Conservation (phyloP, 2,888 invertebrate genomes). For the Poecilus cupreus region DNA sequence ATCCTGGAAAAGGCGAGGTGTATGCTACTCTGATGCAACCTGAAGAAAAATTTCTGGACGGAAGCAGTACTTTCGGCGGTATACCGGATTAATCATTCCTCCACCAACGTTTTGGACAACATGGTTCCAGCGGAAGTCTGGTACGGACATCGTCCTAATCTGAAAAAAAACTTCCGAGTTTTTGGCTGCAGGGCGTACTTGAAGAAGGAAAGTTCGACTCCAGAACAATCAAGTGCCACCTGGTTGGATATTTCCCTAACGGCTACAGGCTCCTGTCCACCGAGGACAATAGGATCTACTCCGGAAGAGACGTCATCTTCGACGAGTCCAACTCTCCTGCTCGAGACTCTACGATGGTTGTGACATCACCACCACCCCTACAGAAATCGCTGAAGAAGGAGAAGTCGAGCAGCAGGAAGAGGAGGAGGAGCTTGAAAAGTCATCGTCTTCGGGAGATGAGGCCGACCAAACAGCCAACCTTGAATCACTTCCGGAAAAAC, state of each 20-base stretch:
- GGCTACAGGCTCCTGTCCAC: too few relatives aligned
- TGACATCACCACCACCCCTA: constrained; percentile 3
- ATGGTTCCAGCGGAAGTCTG: too few relatives aligned
- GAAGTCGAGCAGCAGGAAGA: background rate
- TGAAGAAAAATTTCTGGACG: constrained; percentile 63
- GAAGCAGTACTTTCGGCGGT: constrained; percentile 67
- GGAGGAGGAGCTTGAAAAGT: constrained; percentile 3
- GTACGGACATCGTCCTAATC: too few relatives aligned
- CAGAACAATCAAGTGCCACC: constrained; percentile 31
- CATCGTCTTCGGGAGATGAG: background rate
- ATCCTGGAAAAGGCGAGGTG: constrained; percentile 62
- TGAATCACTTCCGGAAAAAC: too few relatives aligned
- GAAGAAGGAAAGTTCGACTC: constrained; percentile 45
- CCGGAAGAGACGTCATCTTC: too few relatives aligned
- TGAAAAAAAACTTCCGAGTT: constrained; percentile 65
- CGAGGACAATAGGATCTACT: too few relatives aligned
- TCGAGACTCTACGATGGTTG: too few relatives aligned
- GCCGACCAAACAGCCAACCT: background rate
- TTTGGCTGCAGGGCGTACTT: constrained; percentile 64
- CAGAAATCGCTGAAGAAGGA: background rate
- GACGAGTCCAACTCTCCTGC: too few relatives aligned
- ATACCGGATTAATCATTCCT: constrained; percentile 68
- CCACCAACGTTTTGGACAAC: constrained; percentile 66
- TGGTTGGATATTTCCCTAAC: too few relatives aligned
- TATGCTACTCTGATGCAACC: constrained; percentile 62